A percentile compares a stretch with the other conserved stretches of the same genome.
These are phyloP conservation scores for Eupithecia exiguata DNA, from an alignment of 2,888 invertebrate species.

Conservation along the genomic window DNA sequence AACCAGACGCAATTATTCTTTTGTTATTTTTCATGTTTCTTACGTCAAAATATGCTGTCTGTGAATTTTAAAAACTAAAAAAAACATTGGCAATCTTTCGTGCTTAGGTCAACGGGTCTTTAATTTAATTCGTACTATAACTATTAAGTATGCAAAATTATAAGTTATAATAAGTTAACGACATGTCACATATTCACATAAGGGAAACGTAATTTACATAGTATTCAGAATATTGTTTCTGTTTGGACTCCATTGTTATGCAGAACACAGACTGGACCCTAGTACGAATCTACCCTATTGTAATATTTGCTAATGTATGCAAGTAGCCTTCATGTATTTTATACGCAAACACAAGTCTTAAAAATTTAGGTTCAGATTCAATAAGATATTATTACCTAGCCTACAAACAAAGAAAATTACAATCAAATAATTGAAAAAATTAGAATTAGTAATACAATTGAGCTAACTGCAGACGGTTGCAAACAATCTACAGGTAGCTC, in stretches of 20 bases:
- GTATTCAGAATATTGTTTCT: conserved; percentile 47
- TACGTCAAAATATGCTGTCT: too few relatives aligned
- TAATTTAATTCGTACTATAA: not conserved
- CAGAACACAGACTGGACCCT: conserved; percentile 41
- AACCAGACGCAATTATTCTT: too few relatives aligned
- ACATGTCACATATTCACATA: not conserved
- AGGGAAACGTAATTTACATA: conserved; percentile 49
- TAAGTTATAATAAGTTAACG: not conserved
- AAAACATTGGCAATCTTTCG: too few relatives aligned
- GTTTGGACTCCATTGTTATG: conserved; percentile 47
- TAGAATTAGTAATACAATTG: too few relatives aligned
- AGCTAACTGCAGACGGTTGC: too few relatives aligned
- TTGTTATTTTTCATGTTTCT: too few relatives aligned
- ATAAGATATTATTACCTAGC: not conserved
- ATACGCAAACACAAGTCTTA: not conserved
- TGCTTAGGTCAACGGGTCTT: not conserved
- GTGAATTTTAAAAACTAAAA: too few relatives aligned
- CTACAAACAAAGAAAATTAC: too few relatives aligned
- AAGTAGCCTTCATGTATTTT: not conserved
- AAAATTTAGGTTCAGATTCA: not conserved
- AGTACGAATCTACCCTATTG: conserved; percentile 7
- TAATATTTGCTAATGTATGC: not conserved
- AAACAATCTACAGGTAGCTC: too few relatives aligned
- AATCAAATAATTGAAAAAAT: too few relatives aligned
- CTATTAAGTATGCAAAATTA: not conserved